Percentiles rank a stretch among this genome's conserved stretches.
Conservation (phyloP, 2,888 invertebrate genomes). For the Chymomyza fuscimana region DNA sequence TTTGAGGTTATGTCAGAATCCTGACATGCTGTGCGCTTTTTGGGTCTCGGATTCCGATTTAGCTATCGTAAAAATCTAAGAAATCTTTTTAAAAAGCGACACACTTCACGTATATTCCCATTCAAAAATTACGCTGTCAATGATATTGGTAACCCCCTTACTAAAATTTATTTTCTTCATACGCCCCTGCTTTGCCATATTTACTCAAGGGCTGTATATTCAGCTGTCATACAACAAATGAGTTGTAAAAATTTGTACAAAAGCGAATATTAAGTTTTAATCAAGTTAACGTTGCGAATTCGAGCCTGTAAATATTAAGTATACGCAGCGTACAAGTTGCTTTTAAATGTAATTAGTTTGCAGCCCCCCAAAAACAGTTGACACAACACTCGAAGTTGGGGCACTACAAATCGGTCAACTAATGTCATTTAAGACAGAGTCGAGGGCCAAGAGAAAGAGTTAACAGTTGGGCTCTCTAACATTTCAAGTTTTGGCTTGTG, state of each 20-base stretch:
- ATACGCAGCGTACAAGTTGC: constrained; percentile 15
- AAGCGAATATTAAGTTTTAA: constrained; percentile 57
- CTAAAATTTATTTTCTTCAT: background rate
- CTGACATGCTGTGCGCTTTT: no score
- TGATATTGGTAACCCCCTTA: background rate
- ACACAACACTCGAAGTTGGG: constrained; percentile 41
- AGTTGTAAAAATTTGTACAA: constrained; percentile 57
- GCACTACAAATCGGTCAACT: constrained; percentile 45
- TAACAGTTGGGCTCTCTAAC: constrained; percentile 15
- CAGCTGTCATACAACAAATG: constrained; percentile 44
- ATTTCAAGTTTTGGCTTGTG: constrained; percentile 23
- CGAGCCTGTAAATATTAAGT: constrained; percentile 28
- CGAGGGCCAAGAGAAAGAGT: constrained; percentile 11
- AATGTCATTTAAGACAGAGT: constrained; percentile 50
- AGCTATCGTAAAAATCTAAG: no score
- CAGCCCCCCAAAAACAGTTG: constrained; percentile 41
- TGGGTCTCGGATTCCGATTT: no score
- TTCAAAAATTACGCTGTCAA: no score
- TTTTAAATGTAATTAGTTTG: constrained; percentile 66
- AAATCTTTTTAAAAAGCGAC: no score
- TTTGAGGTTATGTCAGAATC: no score
- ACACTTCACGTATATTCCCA: no score
- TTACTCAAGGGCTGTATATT: background rate
- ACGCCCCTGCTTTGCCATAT: background rate
- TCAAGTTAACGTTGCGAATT: constrained; percentile 42